Base-by-base conservation (phyloP, 2,113 vertebrate genomes). In the Prunella himalayana region DNA sequence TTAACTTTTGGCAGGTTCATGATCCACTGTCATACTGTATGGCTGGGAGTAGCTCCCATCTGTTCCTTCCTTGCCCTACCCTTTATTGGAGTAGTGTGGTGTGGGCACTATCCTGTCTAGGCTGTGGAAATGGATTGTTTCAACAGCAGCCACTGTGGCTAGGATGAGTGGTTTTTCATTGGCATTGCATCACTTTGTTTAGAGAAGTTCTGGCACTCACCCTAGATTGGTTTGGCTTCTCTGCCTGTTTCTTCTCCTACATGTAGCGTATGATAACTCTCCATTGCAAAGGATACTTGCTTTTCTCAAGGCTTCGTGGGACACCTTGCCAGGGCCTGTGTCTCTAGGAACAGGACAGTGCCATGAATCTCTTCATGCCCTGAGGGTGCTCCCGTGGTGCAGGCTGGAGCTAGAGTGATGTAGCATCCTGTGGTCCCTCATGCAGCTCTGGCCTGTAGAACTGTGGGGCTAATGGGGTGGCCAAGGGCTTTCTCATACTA, bases 401-500 rank as follows among this genome's bases (percentile, higher is more conserved):
- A 87, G 59, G 41, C 75, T 82, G 94, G 89, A 92, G 76, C 96
- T 84, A 79, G 88, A 80, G 86, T 73, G 70, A 96, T 96, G 97
- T 94, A 96, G 97, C 65, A 23, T 94, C 88, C 96, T 2, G 0
- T 56, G 80, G 92, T 93, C 88, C 88, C 88, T 95, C 27, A 1
- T 87, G 91, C 94, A 97, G 98, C 97, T 97, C 97, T 98, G 98
- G 98, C 98, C 98, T 98, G 97, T 97, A 98, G 98, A 98, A 98
- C 98, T 98, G 88, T 99, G 98, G 98, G 98, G 94, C 95, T 89
- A 45, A 90, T 92, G 94, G 93, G 83, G 93, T 97, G 98, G 98
- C 97, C 95, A 90, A 98, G 97, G 95, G 97, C 98, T 98, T 98
- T 97, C 94, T 97, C 97, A 97, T 98, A 98, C 98, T 98, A 98